These are phyloP conservation scores for Macroteleia sp. DNA, from an alignment of 2,888 invertebrate genomes.

Conservation along the genomic window DNA sequence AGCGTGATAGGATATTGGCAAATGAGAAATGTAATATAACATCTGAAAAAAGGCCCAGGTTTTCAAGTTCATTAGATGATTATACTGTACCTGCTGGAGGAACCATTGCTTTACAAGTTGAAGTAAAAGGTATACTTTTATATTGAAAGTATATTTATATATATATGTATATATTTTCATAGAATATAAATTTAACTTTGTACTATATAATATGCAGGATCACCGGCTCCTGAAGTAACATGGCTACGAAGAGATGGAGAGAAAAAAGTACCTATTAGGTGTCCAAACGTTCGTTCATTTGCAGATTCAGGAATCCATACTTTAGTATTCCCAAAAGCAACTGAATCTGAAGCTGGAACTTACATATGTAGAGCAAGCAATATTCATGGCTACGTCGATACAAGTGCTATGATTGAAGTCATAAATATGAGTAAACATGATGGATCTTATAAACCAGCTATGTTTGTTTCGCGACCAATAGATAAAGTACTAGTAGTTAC, in stretches of 20 bases:
- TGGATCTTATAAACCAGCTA: constrained; percentile 89
- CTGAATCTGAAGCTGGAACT: constrained; percentile 89
- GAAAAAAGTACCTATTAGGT: constrained; percentile 85
- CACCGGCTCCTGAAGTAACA: constrained; percentile 88
- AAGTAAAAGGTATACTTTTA: too few species aligned
- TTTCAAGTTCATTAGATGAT: too few species aligned
- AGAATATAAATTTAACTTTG: too few species aligned
- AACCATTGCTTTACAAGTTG: too few species aligned
- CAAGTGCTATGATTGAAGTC: constrained; percentile 89
- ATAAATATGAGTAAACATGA: constrained; percentile 86
- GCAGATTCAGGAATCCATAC: constrained; percentile 89
- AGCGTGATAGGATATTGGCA: too few species aligned
- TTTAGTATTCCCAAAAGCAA: too few species aligned
- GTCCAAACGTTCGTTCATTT: constrained; percentile 88
- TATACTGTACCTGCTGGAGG: too few species aligned
- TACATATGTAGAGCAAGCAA: constrained; percentile 87
- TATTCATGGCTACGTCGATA: constrained; percentile 89
- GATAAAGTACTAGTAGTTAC: constrained; percentile 90
- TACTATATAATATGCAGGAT: constrained; percentile 79
- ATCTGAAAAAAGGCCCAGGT: too few species aligned
- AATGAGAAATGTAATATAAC: too few species aligned
- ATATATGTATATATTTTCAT: too few species aligned
- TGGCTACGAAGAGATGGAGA: constrained; percentile 87
- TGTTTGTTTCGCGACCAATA: too few species aligned
- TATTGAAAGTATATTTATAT: too few species aligned